phyloP scores from a whole-genome alignment of 1,140 invertebrate genomes.

The Stegodyphus dumicola region DNA sequence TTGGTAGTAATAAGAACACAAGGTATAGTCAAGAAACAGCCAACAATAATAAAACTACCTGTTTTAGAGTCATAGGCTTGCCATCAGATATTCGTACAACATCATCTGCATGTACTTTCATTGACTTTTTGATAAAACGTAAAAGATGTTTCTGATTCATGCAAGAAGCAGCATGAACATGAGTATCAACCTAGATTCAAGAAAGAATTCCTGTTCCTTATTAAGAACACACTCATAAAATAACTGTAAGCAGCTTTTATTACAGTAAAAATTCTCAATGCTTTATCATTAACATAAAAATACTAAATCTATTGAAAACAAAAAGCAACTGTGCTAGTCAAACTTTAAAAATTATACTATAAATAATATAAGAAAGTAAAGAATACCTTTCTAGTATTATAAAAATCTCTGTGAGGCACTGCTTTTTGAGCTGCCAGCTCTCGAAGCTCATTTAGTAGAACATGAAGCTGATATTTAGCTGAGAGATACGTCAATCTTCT shows the following conservation, averaged over 20 bases:
- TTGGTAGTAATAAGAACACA: no score
- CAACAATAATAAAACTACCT: conserved; percentile 81
- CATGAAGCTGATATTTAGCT: conserved; percentile 96
- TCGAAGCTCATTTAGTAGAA: conserved; percentile 93
- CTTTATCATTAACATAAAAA: no score
- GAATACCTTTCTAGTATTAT: conserved; percentile 92
- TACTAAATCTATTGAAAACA: no score
- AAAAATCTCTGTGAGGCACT: conserved; percentile 98
- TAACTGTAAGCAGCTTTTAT: no score
- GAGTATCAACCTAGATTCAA: conserved; percentile 88
- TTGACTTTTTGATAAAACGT: conserved; percentile 97
- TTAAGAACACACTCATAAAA: no score
- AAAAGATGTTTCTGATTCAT: conserved; percentile 99
- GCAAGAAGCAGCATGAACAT: conserved; percentile 98
- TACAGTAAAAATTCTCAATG: no score
- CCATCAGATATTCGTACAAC: conserved; percentile 82
- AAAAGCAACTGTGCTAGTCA: no score
- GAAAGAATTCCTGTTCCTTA: no score
- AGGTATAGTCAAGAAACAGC: no score
- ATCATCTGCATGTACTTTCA: conserved; percentile 92
- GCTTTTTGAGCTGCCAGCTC: conserved; percentile 97
- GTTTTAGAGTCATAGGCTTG: conserved; percentile 85
- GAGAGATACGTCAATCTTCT: conserved; percentile 94
- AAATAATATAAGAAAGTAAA: background rate
- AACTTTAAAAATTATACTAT: conserved; percentile 50